Base-by-base conservation (phyloP, 2,797 vertebrate genomes). In the Enteromius anoplus region DNA sequence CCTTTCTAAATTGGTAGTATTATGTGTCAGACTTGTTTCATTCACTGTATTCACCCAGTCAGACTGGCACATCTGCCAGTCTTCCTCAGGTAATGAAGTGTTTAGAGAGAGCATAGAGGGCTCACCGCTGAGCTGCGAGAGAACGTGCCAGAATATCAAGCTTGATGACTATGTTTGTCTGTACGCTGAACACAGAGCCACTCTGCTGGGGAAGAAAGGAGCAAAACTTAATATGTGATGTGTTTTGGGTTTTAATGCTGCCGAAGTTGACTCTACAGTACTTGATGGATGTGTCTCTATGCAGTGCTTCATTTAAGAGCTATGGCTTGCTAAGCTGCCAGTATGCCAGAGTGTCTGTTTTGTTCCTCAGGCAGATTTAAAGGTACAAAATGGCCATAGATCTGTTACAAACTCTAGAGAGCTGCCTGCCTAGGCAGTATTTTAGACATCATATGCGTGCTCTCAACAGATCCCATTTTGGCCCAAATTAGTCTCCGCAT, bases 81-180 rank as follows among this genome's bases (percentile, higher is more conserved):
- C 81, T 78, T 85, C 79, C 79, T 77, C 73, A 71, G 84, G 79
- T 85, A 85, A 77, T 78, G 75, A 77, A 81, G 72, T 75, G 64
- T 75, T 85, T 81, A 76, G 65, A 76, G 75, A 77, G 66, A 66
- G 47, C 72, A 70, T 34, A 62, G 69, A 81, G 66, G 65, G 26
- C 65, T 62, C 72, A 49, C 70, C 15, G 29, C 83, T 68, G 47
- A 76, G 78, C 78, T 84, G 62, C 83, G 71, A 80, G 55, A 47
- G 60, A 42, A 58, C 21, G 7, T 80, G 83, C 83, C 83, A 75
- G 26, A 84, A 80, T 81, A 81, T 58, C 34, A 49, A 84, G 62
- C 37, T 9, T 62, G 78, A 80, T 80, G 78, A 75, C 78, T 75
- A 23, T 80, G 60, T 75, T 84, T 17, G 10, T 14, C 71, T 58